A percentile compares a stretch with the other conserved stretches of the same genome.
phyloP scores from a whole-genome alignment of 2,797 vertebrate genomes.

The Choloepus didactylus region DNA sequence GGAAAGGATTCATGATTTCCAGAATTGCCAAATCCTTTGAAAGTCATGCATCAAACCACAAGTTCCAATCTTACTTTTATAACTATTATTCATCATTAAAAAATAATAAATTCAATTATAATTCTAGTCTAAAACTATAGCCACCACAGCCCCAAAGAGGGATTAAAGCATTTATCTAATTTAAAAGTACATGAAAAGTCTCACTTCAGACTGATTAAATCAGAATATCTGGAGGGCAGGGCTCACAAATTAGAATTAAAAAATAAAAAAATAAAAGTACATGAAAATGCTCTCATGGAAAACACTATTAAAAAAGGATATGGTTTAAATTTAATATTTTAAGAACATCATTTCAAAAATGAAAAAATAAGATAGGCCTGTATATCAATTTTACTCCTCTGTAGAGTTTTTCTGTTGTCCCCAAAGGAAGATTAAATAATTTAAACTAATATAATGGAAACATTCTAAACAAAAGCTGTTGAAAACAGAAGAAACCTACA shows the following conservation, averaged over 20 bases:
- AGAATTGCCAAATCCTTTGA: constrained; percentile 46
- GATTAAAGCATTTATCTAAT: constrained; percentile 45
- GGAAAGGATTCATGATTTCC: constrained; percentile 16
- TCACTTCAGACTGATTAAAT: too few species aligned
- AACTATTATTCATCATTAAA: background rate
- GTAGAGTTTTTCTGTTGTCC: constrained; percentile 36
- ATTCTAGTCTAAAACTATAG: background rate
- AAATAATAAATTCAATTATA: constrained; percentile 30
- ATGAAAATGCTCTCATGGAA: constrained; percentile 47
- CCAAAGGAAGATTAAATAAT: background rate
- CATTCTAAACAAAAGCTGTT: constrained; percentile 23
- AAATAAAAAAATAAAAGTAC: constrained; percentile 6
- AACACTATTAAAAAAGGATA: background rate
- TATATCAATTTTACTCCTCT: background rate
- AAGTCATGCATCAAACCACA: background rate
- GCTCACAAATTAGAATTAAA: too few species aligned
- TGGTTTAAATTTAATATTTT: constrained; percentile 25
- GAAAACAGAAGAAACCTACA: background rate
- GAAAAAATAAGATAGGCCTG: background rate
- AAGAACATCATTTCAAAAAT: constrained; percentile 54
- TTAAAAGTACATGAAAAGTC: too few species aligned
- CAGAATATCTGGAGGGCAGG: too few species aligned
- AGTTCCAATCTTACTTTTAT: background rate
- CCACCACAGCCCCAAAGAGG: background rate
- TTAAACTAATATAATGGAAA: background rate